Conservation (phyloP, 2,797 vertebrate genomes). For the Lerista edwardsae region DNA sequence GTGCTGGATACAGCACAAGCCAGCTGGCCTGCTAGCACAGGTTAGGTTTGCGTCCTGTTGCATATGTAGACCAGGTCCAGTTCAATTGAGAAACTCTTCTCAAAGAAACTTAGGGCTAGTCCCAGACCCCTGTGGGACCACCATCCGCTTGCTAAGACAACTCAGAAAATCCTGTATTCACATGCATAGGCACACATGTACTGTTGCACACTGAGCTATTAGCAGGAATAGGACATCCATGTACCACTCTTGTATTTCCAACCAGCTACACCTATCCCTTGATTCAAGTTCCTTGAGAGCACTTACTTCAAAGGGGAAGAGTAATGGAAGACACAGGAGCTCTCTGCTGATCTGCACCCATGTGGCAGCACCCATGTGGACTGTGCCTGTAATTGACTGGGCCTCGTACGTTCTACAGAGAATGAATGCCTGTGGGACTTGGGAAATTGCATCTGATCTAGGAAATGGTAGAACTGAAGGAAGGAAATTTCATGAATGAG, state of each 20-base stretch:
- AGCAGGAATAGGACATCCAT: neutral
- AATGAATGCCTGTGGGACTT: neutral
- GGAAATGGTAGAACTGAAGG: neutral
- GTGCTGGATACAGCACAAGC: too few species aligned
- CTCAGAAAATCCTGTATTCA: neutral
- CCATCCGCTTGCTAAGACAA: neutral
- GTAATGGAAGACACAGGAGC: neutral
- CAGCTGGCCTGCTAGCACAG: too few species aligned
- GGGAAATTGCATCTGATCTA: constrained; percentile 11
- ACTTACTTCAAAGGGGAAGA: too few species aligned
- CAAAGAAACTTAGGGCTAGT: neutral
- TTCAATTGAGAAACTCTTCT: neutral
- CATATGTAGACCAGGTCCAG: neutral
- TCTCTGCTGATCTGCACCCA: neutral
- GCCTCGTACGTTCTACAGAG: neutral
- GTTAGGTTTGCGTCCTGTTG: too few species aligned
- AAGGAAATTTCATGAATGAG: constrained; percentile 27
- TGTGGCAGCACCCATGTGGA: neutral
- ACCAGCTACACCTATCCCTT: neutral
- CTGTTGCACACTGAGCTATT: neutral
- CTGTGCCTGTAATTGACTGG: too few species aligned
- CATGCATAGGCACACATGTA: neutral
- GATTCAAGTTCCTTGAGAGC: neutral
- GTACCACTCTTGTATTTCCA: neutral
- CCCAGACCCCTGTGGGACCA: too few species aligned